phyloP scores from a whole-genome alignment of 2,888 invertebrate species.

The Meandrusa payeni region DNA sequence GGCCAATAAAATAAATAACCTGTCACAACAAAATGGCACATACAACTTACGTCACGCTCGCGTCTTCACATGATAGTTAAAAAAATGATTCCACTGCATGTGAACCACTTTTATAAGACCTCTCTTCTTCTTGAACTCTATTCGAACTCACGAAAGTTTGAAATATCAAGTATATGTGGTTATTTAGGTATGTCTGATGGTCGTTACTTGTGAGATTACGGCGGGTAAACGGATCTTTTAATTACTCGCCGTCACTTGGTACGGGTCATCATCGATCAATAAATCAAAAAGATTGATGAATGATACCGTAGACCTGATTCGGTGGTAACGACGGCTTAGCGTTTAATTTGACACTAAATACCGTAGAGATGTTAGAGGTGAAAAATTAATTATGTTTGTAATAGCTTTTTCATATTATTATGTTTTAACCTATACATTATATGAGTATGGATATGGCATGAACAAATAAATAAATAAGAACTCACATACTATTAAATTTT shows the following conservation, averaged over 20 bases:
- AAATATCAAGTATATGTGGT: slow-evolving; percentile 29
- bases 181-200: slow-evolving; percentile 33
- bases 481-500: no score
- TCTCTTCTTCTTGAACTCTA: slow-evolving; percentile 22
- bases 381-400: slow-evolving; percentile 5
- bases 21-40: slow-evolving; percentile 43
- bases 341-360: slow-evolving; percentile 76
- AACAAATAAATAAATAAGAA: no score
- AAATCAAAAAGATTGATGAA: slow-evolving; percentile 73
- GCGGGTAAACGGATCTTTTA: slow-evolving; percentile 57
- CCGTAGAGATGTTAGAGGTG: slow-evolving; percentile 26
- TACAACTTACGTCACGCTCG: slow-evolving; percentile 41
- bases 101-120: slow-evolving; percentile 39
- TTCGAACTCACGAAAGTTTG: slow-evolving; percentile 14
- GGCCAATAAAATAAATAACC: slow-evolving; percentile 57
- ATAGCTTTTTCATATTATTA: no score
- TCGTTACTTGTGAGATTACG: slow-evolving; percentile 44
- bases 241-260: slow-evolving; percentile 71
- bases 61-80: slow-evolving; percentile 59
- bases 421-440: no score
- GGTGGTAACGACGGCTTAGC: slow-evolving; percentile 63
- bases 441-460: no score
- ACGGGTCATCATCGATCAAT: slow-evolving; percentile 70
- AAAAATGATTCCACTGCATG: slow-evolving; percentile 50
- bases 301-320: slow-evolving; percentile 66